phyloP scores from a whole-genome alignment of 2,888 invertebrate genomes.

The Rhamnusium bicolor region DNA sequence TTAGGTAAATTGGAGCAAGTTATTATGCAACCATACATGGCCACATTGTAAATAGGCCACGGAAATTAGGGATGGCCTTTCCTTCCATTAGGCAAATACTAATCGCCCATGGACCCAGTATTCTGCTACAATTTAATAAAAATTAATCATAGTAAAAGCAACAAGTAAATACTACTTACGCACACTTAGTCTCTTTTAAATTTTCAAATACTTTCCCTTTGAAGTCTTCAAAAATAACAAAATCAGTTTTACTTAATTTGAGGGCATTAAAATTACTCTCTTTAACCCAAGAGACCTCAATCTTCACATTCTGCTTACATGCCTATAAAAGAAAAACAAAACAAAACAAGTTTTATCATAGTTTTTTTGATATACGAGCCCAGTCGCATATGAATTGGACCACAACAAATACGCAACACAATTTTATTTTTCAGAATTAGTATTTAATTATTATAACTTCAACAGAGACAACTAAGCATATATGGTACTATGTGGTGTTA shows the following conservation, averaged over 20 bases:
- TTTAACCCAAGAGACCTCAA: constrained; percentile 77
- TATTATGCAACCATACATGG: constrained; percentile 83
- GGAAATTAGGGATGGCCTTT: constrained; percentile 82
- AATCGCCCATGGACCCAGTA: constrained; percentile 88
- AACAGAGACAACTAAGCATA: too few relatives aligned
- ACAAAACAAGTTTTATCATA: neutral
- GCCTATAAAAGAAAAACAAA: constrained; percentile 50
- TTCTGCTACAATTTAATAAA: constrained; percentile 72
- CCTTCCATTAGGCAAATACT: constrained; percentile 82
- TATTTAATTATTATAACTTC: too few relatives aligned
- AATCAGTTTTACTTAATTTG: constrained; percentile 78
- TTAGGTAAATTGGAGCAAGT: constrained; percentile 75
- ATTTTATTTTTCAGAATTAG: neutral
- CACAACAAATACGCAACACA: neutral
- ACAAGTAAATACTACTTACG: constrained; percentile 75
- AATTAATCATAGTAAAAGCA: constrained; percentile 18
- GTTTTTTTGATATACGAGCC: neutral
- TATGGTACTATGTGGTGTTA: too few relatives aligned
- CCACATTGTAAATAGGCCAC: constrained; percentile 85
- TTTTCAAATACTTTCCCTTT: constrained; percentile 81
- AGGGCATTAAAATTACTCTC: constrained; percentile 75
- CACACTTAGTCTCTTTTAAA: constrained; percentile 77
- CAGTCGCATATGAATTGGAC: neutral
- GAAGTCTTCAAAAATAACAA: constrained; percentile 87
- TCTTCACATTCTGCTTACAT: constrained; percentile 74